Evolutionary conservation across 2,888 invertebrate species (phyloP), one percentile per base, ranked within the genome.

Genomic region (Dryobota labecula): DNA sequence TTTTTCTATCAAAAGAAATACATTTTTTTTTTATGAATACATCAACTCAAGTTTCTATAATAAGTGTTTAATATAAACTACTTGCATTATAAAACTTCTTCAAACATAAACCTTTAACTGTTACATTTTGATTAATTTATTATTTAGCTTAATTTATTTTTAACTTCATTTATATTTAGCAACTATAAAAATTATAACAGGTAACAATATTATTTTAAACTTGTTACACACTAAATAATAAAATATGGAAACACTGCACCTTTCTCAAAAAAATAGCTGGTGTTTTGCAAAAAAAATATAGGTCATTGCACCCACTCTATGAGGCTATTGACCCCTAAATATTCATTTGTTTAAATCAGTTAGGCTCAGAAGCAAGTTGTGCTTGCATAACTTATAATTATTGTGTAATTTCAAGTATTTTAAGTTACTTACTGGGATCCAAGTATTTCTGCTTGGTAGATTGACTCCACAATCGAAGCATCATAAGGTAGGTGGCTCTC

Each of bases 391-490:
- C 43, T 69, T 75, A 73, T 47, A 65, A 43, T 58, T 63, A 62
- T 66, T 66, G 62, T 80, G 68, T 30, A 66, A 78, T 76, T 56
- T 68, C 47, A 78, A 73, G 65, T 72, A 70, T 69, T 70, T 70
- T 61, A n/a, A 64, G 73, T 82, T 90, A 92, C 97, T 96, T 95
- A 98, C 97, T 97, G 98, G 86, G 98, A 97, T 68, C 98, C 98
- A 72, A 97, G 96, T 87, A 99, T 98, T 95, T 99, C 99, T 89
- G 98, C 97, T 68, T 97, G 95, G 90, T 99, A 99, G 84, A 99
- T 98, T 86, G 98, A 98, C 89, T 99, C 98, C 82, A 99, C 97
- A 84, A 99, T 97, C 89, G 97, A 95, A 38, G 97, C 96, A 95
- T 98, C 97, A 89, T 97, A 99, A 58, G 97, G 97, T 87, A 97